Base-by-base conservation (phyloP, 2,797 vertebrate species). In the Loriculus beryllinus region DNA sequence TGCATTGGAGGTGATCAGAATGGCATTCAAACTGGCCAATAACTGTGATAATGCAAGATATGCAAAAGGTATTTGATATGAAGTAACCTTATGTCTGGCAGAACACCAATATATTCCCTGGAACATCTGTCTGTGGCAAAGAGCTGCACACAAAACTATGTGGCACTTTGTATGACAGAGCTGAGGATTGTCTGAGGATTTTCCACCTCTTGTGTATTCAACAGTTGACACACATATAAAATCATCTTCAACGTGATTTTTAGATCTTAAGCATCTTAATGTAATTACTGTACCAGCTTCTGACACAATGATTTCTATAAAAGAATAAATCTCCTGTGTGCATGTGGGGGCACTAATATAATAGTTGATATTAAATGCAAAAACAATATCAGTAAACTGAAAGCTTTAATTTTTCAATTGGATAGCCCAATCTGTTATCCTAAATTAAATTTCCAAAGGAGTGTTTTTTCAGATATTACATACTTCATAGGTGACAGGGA, bases 371-470 rank as follows among this genome's bases (percentile, higher is more conserved):
- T 93, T 96, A 97, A 97, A 96, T 93, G 93, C 85, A 62, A 88
- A 94, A 96, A 95, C 60, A 68, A 68, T 96, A 89, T 95, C 88
- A 65, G 86, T 88, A 95, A 96, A 95, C 85, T 93, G 82, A 95
- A 97, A 94, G 94, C 84, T 96, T 91, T 94, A 95, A 96, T 97
- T 97, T 97, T 97, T 97, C 93, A 95, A 92, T 95, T 97, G 93
- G 92, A 93, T 96, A 94, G 88, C 88, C 96, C 96, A 97, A 92
- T 97, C 96, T 96, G 95, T 97, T 98, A 97, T 95, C 88, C 94
- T 95, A 97, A 97, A 98, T 98, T 97, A 97, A 96, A 97, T 97
- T 97, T 98, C 97, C 93, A 96, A 97, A 97, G 93, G 68, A 97
- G 93, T 91, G 59, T 93, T 94, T 97, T 96, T 97, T 97, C 94